Conservation (phyloP, 2,113 vertebrate genomes). For the Spheniscus mendiculus region DNA sequence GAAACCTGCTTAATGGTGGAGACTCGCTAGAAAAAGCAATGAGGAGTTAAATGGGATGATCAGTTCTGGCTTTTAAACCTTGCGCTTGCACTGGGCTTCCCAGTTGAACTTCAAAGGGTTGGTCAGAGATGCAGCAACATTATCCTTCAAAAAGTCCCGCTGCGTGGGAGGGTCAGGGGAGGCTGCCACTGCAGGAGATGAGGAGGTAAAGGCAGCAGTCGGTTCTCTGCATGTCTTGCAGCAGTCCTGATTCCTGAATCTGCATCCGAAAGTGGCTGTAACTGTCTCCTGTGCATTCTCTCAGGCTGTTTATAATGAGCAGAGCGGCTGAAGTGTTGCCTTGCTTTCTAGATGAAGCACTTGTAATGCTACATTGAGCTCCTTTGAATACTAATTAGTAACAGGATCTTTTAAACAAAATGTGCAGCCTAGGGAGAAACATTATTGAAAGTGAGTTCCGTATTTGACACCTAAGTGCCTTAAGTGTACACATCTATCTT, state of each 20-base stretch:
- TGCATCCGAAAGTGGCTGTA: not conserved
- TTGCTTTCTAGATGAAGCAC: slow-evolving; percentile 3
- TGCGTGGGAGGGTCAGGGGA: not conserved
- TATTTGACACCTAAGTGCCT: not conserved
- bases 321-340: not conserved
- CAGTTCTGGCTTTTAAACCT: not conserved
- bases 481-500: not conserved
- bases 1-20: not conserved
- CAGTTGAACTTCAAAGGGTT: not conserved
- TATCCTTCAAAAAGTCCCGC: not conserved
- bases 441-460: not conserved
- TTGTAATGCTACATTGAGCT: not conserved
- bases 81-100: not conserved
- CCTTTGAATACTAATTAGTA: slow-evolving; percentile 31
- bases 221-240: not conserved
- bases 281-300: not conserved
- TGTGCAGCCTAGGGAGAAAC: not conserved
- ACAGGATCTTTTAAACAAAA: not conserved
- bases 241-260: not conserved
- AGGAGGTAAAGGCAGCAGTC: not conserved
- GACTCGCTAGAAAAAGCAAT: not conserved
- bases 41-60: not conserved
- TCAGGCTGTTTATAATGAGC: slow-evolving; percentile 24
- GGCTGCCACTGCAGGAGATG: not conserved
- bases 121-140: not conserved